A percentile compares a stretch with the other conserved stretches of the same genome.
Conservation (phyloP, 2,888 invertebrate species). For the Hanleya hanleyi region DNA sequence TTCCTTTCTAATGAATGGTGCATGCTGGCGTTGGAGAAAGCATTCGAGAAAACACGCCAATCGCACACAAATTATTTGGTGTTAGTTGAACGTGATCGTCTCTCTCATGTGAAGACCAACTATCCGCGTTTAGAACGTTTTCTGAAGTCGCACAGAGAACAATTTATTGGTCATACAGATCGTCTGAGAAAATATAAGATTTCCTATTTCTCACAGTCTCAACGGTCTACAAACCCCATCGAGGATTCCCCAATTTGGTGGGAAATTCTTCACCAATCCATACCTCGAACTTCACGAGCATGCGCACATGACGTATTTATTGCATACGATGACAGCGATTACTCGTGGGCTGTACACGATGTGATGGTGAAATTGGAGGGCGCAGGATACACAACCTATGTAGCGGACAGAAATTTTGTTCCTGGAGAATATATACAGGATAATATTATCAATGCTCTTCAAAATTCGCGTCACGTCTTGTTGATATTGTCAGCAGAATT, state of each 20-base stretch:
- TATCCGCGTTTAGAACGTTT: neutral
- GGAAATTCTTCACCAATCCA: neutral
- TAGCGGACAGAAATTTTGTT: slow-evolving; percentile 49
- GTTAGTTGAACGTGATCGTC: slow-evolving; percentile 30
- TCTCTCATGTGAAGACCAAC: neutral
- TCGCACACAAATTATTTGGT: slow-evolving; percentile 42
- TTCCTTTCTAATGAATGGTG: slow-evolving; percentile 32
- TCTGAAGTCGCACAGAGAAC: neutral
- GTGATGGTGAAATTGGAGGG: slow-evolving; percentile 36
- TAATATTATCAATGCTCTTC: slow-evolving; percentile 42
- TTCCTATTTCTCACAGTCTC: slow-evolving; percentile 24
- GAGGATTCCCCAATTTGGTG: neutral
- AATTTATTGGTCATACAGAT: neutral
- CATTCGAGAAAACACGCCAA: slow-evolving; percentile 45
- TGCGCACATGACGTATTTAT: slow-evolving; percentile 36
- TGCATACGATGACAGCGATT: slow-evolving; percentile 41
- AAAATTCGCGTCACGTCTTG: slow-evolving; percentile 35
- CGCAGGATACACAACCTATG: slow-evolving; percentile 33
- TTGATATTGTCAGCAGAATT: slow-evolving; percentile 39
- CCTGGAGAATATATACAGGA: slow-evolving; percentile 47
- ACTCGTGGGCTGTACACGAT: slow-evolving; percentile 33
- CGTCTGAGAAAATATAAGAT: slow-evolving; percentile 27
- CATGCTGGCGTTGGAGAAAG: slow-evolving; percentile 42
- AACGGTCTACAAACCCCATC: neutral
- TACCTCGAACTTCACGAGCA: neutral